phyloP scores from a whole-genome alignment of 1,140 invertebrate genomes.

The Helicoverpa armigera region DNA sequence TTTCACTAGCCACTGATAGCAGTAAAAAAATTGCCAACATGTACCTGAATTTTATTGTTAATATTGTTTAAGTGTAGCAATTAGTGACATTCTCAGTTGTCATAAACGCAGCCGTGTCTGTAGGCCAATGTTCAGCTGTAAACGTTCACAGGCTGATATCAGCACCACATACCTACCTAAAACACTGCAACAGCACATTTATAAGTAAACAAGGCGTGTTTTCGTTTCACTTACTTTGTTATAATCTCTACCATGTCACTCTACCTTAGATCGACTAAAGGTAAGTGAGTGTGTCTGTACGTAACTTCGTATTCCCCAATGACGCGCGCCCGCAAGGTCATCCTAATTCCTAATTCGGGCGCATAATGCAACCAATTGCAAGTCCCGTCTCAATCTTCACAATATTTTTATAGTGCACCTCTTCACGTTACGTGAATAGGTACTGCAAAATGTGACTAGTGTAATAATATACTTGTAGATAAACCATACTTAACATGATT shows the following conservation, averaged over 20 bases:
- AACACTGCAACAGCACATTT: constrained; percentile 30
- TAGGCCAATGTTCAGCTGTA: constrained; percentile 4
- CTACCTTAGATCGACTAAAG: constrained; percentile 39
- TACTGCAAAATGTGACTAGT: neutral
- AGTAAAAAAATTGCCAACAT: too few relatives aligned
- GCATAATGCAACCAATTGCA: constrained; percentile 12
- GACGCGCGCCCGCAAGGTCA: neutral
- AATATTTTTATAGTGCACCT: neutral
- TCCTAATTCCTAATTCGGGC: constrained; percentile 6
- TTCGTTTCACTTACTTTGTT: constrained; percentile 45
- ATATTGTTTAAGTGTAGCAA: neutral
- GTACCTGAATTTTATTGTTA: too few relatives aligned
- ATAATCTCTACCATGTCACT: constrained; percentile 24
- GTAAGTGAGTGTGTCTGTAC: constrained; percentile 13
- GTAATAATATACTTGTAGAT: neutral
- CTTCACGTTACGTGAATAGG: neutral
- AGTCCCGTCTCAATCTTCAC: neutral
- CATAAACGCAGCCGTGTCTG: neutral
- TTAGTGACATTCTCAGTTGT: too few relatives aligned
- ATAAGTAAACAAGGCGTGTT: constrained; percentile 45
- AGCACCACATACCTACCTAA: constrained; percentile 37
- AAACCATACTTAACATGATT: constrained; percentile 27
- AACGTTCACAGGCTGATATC: constrained; percentile 25
- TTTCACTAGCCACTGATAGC: too few relatives aligned
- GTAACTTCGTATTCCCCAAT: neutral